A percentile compares a stretch with the other conserved stretches of the same genome.
Conservation (phyloP, 2,888 invertebrate species). For the Halictus ligatus region DNA sequence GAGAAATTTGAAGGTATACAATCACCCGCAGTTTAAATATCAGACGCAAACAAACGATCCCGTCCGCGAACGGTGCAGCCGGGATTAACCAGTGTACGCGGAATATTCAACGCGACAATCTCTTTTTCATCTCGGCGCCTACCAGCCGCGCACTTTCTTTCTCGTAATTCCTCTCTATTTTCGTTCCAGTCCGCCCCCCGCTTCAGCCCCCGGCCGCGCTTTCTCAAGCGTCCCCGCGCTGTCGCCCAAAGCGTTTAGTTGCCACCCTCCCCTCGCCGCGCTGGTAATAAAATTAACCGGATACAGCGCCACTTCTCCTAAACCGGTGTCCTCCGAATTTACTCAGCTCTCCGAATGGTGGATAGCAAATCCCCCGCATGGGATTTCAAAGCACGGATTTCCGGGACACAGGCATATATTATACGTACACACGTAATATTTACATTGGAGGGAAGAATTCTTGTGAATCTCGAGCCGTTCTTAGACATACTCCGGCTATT, state of each 20-base stretch:
- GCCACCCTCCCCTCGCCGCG: not conserved
- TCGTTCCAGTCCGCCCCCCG: not conserved
- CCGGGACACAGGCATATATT: conserved; percentile 49
- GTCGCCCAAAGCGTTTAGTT: conserved; percentile 29
- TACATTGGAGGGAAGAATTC: conserved; percentile 54
- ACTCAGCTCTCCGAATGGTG: conserved; percentile 41
- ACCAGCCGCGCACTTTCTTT: conserved; percentile 3
- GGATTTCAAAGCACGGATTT: conserved; percentile 61
- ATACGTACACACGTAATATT: conserved; percentile 51
- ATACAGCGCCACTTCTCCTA: conserved; percentile 13
- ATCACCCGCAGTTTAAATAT: not conserved
- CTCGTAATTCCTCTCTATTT: conserved; percentile 31
- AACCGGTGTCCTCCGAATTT: conserved; percentile 47
- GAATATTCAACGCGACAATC: conserved; percentile 38
- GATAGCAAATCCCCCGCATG: conserved; percentile 59
- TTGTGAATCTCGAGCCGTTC: conserved; percentile 34
- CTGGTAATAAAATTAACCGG: conserved; percentile 57
- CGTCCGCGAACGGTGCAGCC: not conserved
- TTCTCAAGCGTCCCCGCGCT: not conserved
- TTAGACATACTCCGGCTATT: not conserved
- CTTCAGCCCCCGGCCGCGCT: too few relatives aligned
- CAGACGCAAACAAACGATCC: conserved; percentile 21
- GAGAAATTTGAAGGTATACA: not conserved
- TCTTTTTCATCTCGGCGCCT: conserved; percentile 11
- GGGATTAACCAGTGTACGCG: conserved; percentile 7